These are phyloP conservation scores for Stenchaetothrips biformis DNA, from an alignment of 2,888 invertebrate species.

Conservation along the genomic window DNA sequence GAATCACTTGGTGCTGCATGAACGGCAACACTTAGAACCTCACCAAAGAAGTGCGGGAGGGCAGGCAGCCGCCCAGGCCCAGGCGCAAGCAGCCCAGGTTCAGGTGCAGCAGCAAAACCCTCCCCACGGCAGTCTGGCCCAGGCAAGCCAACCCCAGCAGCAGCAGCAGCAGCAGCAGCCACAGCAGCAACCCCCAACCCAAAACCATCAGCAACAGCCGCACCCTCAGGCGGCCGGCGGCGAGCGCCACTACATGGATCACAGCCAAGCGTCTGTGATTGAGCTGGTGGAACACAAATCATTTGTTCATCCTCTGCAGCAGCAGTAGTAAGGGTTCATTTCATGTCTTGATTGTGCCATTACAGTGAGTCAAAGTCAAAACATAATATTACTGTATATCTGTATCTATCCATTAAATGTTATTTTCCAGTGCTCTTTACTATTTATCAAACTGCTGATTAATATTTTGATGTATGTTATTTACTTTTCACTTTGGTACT, in stretches of 20 bases:
- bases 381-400: conserved; percentile 6
- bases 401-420: neutral
- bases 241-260: conserved; percentile 34
- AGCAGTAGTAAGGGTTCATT: conserved; percentile 6
- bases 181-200: conserved; percentile 32
- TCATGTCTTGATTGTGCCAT: conserved; percentile 18
- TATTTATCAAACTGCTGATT: neutral
- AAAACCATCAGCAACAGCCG: conserved; percentile 34
- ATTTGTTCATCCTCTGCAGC: conserved; percentile 6
- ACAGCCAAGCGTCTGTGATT: conserved; percentile 26
- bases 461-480: neutral
- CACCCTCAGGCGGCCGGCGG: conserved; percentile 31
- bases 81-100: conserved; percentile 43
- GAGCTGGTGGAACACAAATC: neutral
- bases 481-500: no score
- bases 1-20: conserved; percentile 75
- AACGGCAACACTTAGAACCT: conserved; percentile 71
- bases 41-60: conserved; percentile 47
- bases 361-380: conserved; percentile 20
- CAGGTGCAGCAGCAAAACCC: conserved; percentile 39
- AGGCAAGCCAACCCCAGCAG: conserved; percentile 38
- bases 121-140: conserved; percentile 39
- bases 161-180: neutral
- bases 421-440: neutral
- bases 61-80: conserved; percentile 40